These are phyloP conservation scores for Ypsolopha sequella DNA, from an alignment of 2,888 invertebrate genomes.

Conservation along the genomic window DNA sequence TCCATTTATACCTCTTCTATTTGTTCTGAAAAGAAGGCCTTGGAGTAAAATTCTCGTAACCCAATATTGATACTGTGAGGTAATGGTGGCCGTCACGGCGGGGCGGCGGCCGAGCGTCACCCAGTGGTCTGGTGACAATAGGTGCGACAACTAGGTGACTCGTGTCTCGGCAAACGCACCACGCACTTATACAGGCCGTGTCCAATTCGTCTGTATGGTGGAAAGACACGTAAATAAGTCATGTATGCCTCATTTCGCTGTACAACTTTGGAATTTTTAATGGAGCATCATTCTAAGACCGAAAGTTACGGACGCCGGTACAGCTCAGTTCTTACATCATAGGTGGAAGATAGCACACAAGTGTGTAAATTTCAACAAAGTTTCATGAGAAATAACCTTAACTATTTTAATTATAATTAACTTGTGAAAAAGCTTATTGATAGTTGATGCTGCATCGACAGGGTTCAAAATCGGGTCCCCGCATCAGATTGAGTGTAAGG, in stretches of 20 bases:
- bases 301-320: too few relatives aligned
- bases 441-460: too few relatives aligned
- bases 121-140: conserved; percentile 60
- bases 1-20: conserved; percentile 65
- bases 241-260: conserved; percentile 1
- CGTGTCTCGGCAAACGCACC: conserved; percentile 34
- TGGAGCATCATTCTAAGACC: not conserved
- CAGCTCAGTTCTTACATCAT: too few relatives aligned
- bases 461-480: too few relatives aligned
- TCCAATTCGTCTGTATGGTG: conserved; percentile 19
- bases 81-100: conserved; percentile 30
- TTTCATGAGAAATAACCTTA: too few relatives aligned
- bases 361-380: too few relatives aligned
- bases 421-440: too few relatives aligned
- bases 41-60: conserved; percentile 69
- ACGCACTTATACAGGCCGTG: conserved; percentile 49
- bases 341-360: too few relatives aligned
- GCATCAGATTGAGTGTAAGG: too few relatives aligned
- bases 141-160: conserved; percentile 68
- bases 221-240: conserved; percentile 7
- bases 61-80: conserved; percentile 69
- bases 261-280: not conserved
- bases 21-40: conserved; percentile 64
- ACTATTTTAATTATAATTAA: too few relatives aligned
- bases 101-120: conserved; percentile 44